A percentile compares a stretch with the other conserved stretches of the same genome.
Conservation (phyloP, 2,888 invertebrate genomes). For the Taphrorychus bicolor region DNA sequence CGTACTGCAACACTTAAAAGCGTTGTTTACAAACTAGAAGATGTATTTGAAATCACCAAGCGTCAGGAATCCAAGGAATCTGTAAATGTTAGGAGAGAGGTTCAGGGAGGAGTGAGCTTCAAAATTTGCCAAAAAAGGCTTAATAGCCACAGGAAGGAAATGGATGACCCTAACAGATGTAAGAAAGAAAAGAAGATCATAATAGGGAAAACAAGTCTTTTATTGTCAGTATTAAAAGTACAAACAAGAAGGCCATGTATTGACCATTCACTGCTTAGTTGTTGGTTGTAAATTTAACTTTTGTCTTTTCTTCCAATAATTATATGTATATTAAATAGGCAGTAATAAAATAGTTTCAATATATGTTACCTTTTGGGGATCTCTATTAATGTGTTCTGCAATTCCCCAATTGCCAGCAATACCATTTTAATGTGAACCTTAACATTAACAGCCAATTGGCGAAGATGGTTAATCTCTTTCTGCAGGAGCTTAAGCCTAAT, state of each 20-base stretch:
- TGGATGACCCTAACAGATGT: conserved; percentile 35
- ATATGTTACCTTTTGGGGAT: background rate
- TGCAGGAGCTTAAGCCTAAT: conserved; percentile 54
- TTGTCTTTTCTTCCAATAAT: too few species aligned
- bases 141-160: conserved; percentile 10
- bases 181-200: conserved; percentile 46
- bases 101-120: conserved; percentile 8
- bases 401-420: conserved; percentile 56
- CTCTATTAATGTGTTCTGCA: conserved; percentile 45
- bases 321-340: too few species aligned
- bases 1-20: background rate
- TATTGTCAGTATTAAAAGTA: conserved; percentile 50
- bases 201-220: conserved; percentile 52
- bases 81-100: background rate
- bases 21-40: conserved; percentile 25
- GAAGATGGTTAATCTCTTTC: conserved; percentile 55
- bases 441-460: conserved; percentile 55
- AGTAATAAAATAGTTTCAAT: too few species aligned
- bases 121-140: too few species aligned
- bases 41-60: conserved; percentile 43
- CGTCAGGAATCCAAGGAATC: background rate
- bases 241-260: conserved; percentile 45
- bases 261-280: conserved; percentile 51
- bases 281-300: conserved; percentile 53
- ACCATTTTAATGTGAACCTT: conserved; percentile 59